These are phyloP conservation scores for Cryptotermes secundus DNA, from an alignment of 1,140 invertebrate genomes.

Conservation along the genomic window DNA sequence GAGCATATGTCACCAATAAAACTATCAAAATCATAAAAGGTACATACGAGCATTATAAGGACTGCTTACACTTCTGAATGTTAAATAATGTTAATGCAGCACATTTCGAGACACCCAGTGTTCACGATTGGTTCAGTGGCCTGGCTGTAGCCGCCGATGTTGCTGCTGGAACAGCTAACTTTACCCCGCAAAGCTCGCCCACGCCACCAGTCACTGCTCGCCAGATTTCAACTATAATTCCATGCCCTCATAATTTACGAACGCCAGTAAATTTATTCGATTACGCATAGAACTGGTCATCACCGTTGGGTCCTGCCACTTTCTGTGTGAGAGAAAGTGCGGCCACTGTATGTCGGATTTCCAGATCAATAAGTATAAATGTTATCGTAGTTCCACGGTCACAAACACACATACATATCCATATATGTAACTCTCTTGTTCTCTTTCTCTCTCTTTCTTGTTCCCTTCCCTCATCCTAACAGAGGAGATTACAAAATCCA, in stretches of 20 bases:
- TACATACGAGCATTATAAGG: too few species aligned
- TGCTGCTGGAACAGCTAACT: too few species aligned
- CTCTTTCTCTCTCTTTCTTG: too few species aligned
- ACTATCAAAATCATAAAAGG: too few species aligned
- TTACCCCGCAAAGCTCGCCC: too few species aligned
- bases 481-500: too few species aligned
- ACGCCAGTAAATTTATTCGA: neutral
- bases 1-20: too few species aligned
- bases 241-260: slow-evolving; percentile 4
- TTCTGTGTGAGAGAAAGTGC: neutral
- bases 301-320: neutral
- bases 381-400: neutral
- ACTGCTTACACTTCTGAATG: too few species aligned
- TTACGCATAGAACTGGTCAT: neutral
- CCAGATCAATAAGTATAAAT: neutral
- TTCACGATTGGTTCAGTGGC: neutral
- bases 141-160: neutral
- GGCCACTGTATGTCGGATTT: neutral
- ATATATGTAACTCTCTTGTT: too few species aligned
- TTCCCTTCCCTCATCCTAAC: too few species aligned
- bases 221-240: slow-evolving; percentile 12
- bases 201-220: neutral
- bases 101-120: slow-evolving; percentile 1
- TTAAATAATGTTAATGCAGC: too few species aligned
- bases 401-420: too few species aligned